Conservation (phyloP, 2,888 invertebrate genomes). For the Choristoneura rosaceana region DNA sequence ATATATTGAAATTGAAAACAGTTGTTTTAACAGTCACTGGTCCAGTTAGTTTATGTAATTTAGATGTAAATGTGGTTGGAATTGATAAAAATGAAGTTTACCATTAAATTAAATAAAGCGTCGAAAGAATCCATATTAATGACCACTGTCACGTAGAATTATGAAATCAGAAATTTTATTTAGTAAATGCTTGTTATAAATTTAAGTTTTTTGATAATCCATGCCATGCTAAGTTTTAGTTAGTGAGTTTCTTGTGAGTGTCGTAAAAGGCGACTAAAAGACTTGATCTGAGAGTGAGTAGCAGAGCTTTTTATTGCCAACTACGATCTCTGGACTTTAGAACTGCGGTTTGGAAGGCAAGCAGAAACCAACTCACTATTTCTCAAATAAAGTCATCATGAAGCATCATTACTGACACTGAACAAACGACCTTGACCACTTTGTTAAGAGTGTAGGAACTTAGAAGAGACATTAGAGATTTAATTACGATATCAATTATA, state of each 20-base stretch:
- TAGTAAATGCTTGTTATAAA: neutral
- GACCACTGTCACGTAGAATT: neutral
- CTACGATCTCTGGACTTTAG: no score
- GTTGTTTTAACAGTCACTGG: neutral
- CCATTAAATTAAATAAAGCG: neutral
- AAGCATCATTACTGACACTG: no score
- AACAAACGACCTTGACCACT: no score
- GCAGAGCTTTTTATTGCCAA: no score
- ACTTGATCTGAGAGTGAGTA: no score
- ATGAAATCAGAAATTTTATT: neutral
- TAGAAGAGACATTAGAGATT: neutral
- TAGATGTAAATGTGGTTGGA: neutral
- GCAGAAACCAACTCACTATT: no score
- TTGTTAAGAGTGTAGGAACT: no score
- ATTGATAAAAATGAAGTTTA: neutral
- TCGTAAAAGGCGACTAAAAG: no score
- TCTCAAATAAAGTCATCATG: no score
- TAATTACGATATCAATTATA: neutral
- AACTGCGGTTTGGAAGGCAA: no score
- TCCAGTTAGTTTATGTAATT: neutral
- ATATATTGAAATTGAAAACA: slow-evolving; percentile 5
- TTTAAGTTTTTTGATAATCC: neutral
- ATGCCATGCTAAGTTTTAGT: no score
- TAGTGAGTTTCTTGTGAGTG: no score
- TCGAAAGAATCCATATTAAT: neutral